These are phyloP conservation scores for Bubalus kerabau DNA, from an alignment of 2,113 vertebrate species.

Conservation along the genomic window DNA sequence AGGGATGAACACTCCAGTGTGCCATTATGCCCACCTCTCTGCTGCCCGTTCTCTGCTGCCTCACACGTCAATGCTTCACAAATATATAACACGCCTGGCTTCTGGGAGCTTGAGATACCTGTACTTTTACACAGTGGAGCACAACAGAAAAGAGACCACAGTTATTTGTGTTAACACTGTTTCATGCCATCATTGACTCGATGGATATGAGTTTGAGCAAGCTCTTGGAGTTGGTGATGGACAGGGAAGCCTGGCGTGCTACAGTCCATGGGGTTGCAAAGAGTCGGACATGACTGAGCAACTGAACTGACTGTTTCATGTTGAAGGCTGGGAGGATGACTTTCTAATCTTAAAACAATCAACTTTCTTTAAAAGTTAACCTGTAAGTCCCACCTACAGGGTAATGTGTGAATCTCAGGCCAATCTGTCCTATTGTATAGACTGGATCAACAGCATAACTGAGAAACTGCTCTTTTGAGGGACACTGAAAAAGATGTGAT, in stretches of 20 bases:
- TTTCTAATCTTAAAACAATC: background rate
- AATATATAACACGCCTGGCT: background rate
- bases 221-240: background rate
- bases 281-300: background rate
- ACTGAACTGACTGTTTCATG: background rate
- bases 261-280: background rate
- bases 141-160: background rate
- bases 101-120: background rate
- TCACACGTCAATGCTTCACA: background rate
- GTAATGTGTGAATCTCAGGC: background rate
- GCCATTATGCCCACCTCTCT: background rate
- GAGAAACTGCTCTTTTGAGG: background rate
- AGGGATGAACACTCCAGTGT: fast-evolving
- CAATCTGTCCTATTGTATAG: background rate
- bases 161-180: background rate
- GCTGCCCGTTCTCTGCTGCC: background rate
- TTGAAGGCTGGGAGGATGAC: background rate
- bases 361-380: background rate
- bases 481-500: background rate
- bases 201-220: background rate
- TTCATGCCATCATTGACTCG: background rate
- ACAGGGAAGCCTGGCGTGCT: background rate
- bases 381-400: background rate
- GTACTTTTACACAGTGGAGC: background rate
- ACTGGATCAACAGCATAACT: background rate